Percentiles rank a stretch among this genome's conserved stretches.
Conservation (phyloP, 2,113 vertebrate genomes). For the Saimiri boliviensis region DNA sequence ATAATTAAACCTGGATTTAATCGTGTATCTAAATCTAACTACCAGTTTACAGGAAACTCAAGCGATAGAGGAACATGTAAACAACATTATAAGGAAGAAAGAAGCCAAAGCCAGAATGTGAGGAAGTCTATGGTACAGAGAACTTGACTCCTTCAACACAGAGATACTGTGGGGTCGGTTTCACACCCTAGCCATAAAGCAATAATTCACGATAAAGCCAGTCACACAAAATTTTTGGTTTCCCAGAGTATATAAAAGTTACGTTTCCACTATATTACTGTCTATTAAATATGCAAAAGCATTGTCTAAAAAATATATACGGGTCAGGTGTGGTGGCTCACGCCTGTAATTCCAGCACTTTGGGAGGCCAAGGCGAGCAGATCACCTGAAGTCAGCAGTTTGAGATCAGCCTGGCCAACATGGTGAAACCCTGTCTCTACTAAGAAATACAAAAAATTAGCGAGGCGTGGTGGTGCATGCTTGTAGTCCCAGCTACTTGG, state of each 20-base stretch:
- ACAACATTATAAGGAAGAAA: background rate
- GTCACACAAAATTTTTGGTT: background rate
- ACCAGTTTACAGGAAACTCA: background rate
- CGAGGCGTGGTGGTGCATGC: too few species aligned
- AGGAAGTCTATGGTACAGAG: background rate
- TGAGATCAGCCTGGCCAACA: too few species aligned
- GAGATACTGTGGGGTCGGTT: background rate
- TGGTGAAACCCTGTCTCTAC: too few species aligned
- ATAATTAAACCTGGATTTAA: background rate
- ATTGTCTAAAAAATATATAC: too few species aligned
- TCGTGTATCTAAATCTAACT: background rate
- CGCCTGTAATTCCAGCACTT: too few species aligned
- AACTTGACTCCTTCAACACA: background rate
- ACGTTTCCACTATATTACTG: background rate
- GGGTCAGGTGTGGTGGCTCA: too few species aligned
- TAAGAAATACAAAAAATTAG: too few species aligned
- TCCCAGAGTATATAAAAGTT: background rate
- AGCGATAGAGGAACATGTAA: background rate
- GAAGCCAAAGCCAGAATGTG: background rate
- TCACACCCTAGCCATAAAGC: background rate
- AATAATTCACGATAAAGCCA: background rate
- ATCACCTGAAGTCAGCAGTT: too few species aligned
- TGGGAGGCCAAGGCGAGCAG: too few species aligned
- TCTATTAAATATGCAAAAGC: background rate
- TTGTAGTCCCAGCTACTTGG: too few species aligned